A percentile compares a stretch with the other conserved stretches of the same genome.
phyloP scores from a whole-genome alignment of 92 coral and sea anemone genomes.

The Phymanthus crucifer region DNA sequence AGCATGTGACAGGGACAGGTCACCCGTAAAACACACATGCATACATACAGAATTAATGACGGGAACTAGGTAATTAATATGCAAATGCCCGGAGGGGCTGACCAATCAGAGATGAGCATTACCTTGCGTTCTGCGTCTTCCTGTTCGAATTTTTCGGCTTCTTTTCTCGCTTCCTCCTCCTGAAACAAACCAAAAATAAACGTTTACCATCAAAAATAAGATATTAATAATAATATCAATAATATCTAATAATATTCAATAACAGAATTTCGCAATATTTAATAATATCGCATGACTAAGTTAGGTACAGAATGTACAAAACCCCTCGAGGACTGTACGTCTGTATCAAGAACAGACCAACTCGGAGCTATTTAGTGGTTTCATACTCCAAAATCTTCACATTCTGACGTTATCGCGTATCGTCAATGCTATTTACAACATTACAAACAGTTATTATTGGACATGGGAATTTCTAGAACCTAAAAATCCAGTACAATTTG shows the following conservation, averaged over 20 bases:
- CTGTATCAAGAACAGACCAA: not conserved
- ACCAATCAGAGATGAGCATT: not conserved
- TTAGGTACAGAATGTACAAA: not conserved
- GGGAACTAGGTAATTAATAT: not conserved
- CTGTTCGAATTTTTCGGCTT: conserved; percentile 72
- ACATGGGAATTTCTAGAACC: too few relatives aligned
- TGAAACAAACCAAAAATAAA: conserved; percentile 11
- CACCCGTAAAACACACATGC: conserved; percentile 9
- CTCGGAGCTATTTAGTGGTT: not conserved
- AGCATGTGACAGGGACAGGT: conserved; percentile 5
- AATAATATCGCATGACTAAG: not conserved
- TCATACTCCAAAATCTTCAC: not conserved
- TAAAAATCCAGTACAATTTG: not conserved
- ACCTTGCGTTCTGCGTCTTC: conserved; percentile 85
- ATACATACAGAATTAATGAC: not conserved
- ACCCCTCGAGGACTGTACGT: not conserved
- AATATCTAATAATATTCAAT: not conserved
- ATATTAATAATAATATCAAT: not conserved
- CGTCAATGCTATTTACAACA: not conserved
- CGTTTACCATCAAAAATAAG: not conserved
- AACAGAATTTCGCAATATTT: too few relatives aligned
- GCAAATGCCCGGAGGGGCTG: not conserved
- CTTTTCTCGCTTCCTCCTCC: conserved; percentile 82
- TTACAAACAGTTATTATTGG: not conserved
- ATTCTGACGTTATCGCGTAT: not conserved